Evolutionary conservation across 2,888 invertebrate genomes (phyloP), one percentile per base, ranked within the genome.

Genomic region (Ennomos quercinarius): DNA sequence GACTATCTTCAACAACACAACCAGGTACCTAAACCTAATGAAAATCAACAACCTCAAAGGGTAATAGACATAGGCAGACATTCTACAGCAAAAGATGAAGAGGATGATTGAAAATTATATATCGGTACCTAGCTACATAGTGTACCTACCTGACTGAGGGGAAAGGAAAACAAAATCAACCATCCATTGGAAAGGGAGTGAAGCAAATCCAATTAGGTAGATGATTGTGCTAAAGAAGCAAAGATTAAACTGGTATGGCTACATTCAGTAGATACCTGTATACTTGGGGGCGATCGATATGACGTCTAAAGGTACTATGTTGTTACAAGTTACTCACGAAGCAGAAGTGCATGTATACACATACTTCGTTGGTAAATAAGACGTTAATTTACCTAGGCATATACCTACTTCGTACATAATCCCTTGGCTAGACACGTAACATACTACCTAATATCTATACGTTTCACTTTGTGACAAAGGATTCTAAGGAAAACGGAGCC

Each of bases 151-250:
- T 40, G 35, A 9, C 38, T n/a, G 39, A 27, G 13, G 38, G 11
- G 45, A 50, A 61, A 51, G 47, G 17, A 55, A 56, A 61, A 61
- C 55, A 51, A 56, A 60, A 55, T 47, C 55, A 50, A 60, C 35
- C 38, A 50, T 17, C 38, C 48, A 36, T 48, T 40, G 41, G 42
- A 37, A 45, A 50, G 54, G 42, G 50, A 55, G 35, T 60, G 55
- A 55, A 60, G 46, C 17, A 36, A 60, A 60, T 55, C 47, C 50
- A 60, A 60, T 60, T 60, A 60, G n/a, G n/a, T n/a, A n/a, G 55
- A 13, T 42, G 50, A 60, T 54, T 45, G 49, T 42, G 60, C 46
- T 47, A 42, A 54, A 58, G 47, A 51, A 41, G 57, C 38, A 10
- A 42, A 53, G 54, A 40, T 48, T 54, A 60, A 41, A 36, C 13